Conservation (phyloP, 1,140 invertebrate genomes). For the Neodiprion virginianus region DNA sequence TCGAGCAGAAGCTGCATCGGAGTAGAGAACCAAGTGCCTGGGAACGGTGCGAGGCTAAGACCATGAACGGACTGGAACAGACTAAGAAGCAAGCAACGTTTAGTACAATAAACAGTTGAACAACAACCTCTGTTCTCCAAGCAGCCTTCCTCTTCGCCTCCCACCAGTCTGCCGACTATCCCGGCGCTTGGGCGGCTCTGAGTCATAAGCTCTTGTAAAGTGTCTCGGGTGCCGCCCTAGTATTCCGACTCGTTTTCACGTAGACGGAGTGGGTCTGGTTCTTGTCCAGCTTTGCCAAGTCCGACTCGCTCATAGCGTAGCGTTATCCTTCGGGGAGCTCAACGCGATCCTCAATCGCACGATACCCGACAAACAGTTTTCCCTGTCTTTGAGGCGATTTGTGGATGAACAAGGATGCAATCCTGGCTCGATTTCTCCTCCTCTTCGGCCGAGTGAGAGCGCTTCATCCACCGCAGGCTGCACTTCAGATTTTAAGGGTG, state of each 20-base stretch:
- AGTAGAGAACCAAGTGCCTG: neutral
- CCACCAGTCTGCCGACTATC: neutral
- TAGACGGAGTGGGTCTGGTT: slow-evolving; percentile 3
- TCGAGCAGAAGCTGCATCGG: neutral
- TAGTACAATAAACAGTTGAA: slow-evolving; percentile 7
- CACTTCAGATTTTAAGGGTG: neutral
- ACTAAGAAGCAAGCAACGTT: neutral
- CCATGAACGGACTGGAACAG: slow-evolving; percentile 3
- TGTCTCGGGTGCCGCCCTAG: slow-evolving; percentile 2
- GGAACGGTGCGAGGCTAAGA: neutral
- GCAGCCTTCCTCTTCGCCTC: neutral
- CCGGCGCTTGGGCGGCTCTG: neutral
- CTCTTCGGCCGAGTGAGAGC: too few species aligned
- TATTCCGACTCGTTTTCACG: neutral
- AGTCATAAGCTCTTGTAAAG: slow-evolving; percentile 7
- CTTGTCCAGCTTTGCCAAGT: neutral
- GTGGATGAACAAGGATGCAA: too few species aligned
- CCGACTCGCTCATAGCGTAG: neutral
- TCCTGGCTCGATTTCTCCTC: too few species aligned
- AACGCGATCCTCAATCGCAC: too few species aligned
- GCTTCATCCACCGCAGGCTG: neutral
- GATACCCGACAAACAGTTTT: too few species aligned
- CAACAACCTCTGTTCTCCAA: slow-evolving; percentile 1
- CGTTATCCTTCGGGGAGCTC: neutral
- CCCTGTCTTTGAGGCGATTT: too few species aligned